A percentile compares a stretch with the other conserved stretches of the same genome.
Evolutionary conservation across 2,797 vertebrate genomes (phyloP).

Genomic region (Micropoecilia bifurca): DNA sequence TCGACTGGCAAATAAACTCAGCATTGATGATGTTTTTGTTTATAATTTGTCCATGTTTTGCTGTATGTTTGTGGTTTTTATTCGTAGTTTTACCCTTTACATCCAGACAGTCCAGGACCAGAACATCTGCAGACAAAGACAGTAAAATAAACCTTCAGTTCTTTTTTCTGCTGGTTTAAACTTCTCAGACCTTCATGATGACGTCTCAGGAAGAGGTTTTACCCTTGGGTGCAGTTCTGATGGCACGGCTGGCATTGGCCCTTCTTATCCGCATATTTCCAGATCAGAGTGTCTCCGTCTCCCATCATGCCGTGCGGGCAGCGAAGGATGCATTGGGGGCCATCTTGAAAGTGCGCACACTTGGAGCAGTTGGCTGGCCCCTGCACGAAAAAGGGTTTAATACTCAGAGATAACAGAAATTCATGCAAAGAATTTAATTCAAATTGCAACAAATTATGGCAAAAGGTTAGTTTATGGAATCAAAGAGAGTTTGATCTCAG

Average conservation of each 20-base stretch:
- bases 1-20: too few species aligned
- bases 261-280: slow-evolving; percentile 84
- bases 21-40: too few species aligned
- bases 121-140: slow-evolving; percentile 80
- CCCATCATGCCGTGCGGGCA: slow-evolving; percentile 86
- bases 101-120: slow-evolving; percentile 86
- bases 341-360: slow-evolving; percentile 87
- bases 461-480: neutral
- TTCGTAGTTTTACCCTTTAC: slow-evolving; percentile 76
- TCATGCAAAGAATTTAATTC: neutral
- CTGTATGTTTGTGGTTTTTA: neutral
- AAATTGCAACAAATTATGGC: neutral
- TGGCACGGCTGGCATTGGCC: slow-evolving; percentile 87
- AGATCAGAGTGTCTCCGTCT: slow-evolving; percentile 82
- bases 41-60: too few species aligned
- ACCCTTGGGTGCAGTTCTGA: slow-evolving; percentile 89
- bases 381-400: slow-evolving; percentile 63
- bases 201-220: slow-evolving; percentile 41
- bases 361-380: slow-evolving; percentile 84
- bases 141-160: neutral
- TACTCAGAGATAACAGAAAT: neutral
- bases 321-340: slow-evolving; percentile 85
- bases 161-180: neutral
- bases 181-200: neutral
- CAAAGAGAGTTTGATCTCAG: neutral